Base-by-base conservation (phyloP, 2,888 invertebrate genomes). In the Cephus sareptanus region DNA sequence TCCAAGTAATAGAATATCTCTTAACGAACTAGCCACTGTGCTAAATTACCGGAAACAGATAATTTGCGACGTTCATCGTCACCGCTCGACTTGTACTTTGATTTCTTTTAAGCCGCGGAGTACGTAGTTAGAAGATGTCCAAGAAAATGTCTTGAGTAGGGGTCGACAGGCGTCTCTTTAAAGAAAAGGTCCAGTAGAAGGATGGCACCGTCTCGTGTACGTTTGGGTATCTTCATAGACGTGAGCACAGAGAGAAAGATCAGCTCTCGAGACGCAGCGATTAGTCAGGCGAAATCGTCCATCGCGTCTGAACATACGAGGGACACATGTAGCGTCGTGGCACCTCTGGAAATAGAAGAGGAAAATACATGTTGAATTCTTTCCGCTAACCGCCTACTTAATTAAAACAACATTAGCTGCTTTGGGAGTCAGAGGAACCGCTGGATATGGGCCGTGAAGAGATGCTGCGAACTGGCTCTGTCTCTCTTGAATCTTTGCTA, bases 231-330 rank as follows among this genome's bases (percentile, higher is more conserved):
- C 56, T 56, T 56, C 56, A 56, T 56, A 23, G 69, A 80, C 40
- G 76, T 31, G 77, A 74, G 77, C 69, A 78, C 77, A 78, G 77
- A 75, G 80, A 80, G 77, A 80, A 79, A 77, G 79, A 81, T 77
- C 80, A 82, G 75, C 82, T 80, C 79, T 81, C 76, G 80, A 75
- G 82, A 88, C 87, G 88, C 88, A 84, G 87, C 89, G 90, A 91
- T 91, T 91, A 91, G 90, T 91, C 91, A 91, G 87, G 87, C 87
- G 90, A 91, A 91, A 91, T 91, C 91, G 91, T 89, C 89, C 91
- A 91, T 91, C 87, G 88, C 91, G 91, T 91, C 91, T 91, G 91
- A 90, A 89, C 91, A 91, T 90, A 90, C 90, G 91, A 91, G 89
- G 83, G 90, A 89, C 91, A 91, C 88, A 90, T 91, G 91, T 89